These are phyloP conservation scores for Timema podura DNA, from an alignment of 2,888 invertebrate species.

Conservation along the genomic window DNA sequence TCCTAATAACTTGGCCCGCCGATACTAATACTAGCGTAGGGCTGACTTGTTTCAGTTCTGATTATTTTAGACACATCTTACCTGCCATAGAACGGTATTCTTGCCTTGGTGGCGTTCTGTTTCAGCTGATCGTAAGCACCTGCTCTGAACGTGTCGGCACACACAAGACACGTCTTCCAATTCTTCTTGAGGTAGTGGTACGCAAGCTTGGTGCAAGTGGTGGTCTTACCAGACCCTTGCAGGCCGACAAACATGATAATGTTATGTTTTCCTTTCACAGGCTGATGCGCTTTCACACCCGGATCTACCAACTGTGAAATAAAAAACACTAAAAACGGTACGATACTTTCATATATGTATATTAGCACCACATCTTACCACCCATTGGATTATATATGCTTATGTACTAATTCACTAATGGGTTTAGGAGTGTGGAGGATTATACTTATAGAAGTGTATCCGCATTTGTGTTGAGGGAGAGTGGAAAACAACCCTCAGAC, in stretches of 20 bases:
- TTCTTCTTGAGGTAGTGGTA: conserved; percentile 98
- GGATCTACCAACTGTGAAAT: conserved; percentile 82
- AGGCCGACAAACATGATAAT: conserved; percentile 99
- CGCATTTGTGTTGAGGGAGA: no score
- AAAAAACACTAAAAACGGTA: conserved; percentile 33
- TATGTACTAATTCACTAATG: no score
- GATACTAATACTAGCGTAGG: no score
- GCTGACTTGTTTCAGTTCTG: no score
- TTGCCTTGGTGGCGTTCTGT: conserved; percentile 97
- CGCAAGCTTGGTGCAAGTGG: conserved; percentile 98
- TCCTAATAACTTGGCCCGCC: no score
- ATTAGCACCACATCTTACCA: no score
- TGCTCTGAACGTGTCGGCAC: conserved; percentile 99
- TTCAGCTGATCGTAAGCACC: conserved; percentile 99
- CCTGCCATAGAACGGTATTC: conserved; percentile 99
- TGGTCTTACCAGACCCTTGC: conserved; percentile 99
- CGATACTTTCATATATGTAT: neutral
- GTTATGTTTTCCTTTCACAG: conserved; percentile 91
- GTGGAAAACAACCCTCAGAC: no score
- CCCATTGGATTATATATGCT: no score
- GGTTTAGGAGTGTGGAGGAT: no score
- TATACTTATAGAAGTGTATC: no score
- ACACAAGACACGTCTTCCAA: conserved; percentile 98
- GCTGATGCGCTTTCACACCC: conserved; percentile 94
- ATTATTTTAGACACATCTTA: conserved; percentile 42